phyloP scores from a whole-genome alignment of 1,140 invertebrate species.

The Aphelinus certus region DNA sequence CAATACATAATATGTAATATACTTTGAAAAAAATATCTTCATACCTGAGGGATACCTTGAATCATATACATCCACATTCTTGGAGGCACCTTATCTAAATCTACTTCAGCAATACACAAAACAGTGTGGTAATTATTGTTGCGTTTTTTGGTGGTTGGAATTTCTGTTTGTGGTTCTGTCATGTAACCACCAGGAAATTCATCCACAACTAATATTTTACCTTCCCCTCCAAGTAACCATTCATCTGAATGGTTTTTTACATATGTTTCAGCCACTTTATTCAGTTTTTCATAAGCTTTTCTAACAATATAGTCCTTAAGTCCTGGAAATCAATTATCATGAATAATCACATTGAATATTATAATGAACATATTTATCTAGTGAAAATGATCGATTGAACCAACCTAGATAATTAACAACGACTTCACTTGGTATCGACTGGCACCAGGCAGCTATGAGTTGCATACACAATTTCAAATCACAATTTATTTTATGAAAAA shows the following conservation, averaged over 20 bases:
- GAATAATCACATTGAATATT: neutral
- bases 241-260: slow-evolving; percentile 59
- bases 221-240: slow-evolving; percentile 61
- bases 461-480: slow-evolving; percentile 63
- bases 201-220: slow-evolving; percentile 63
- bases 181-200: slow-evolving; percentile 65
- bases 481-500: slow-evolving; percentile 64
- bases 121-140: slow-evolving; percentile 65
- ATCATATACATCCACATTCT: slow-evolving; percentile 63
- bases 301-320: slow-evolving; percentile 63
- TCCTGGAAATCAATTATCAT: slow-evolving; percentile 51
- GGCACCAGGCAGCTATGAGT: slow-evolving; percentile 66
- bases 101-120: slow-evolving; percentile 64
- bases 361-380: neutral
- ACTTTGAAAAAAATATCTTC: neutral
- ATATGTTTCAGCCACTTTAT: slow-evolving; percentile 59
- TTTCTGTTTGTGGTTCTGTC: slow-evolving; percentile 51
- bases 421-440: slow-evolving; percentile 55
- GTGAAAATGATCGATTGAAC: slow-evolving; percentile 31
- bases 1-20: slow-evolving; percentile 1
- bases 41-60: slow-evolving; percentile 56
- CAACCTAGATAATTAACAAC: slow-evolving; percentile 55
- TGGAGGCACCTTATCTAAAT: slow-evolving; percentile 51
- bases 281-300: slow-evolving; percentile 62
- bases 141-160: slow-evolving; percentile 53